These are phyloP conservation scores for Nephila pilipes DNA, from an alignment of 1,140 invertebrate genomes.

Conservation along the genomic window DNA sequence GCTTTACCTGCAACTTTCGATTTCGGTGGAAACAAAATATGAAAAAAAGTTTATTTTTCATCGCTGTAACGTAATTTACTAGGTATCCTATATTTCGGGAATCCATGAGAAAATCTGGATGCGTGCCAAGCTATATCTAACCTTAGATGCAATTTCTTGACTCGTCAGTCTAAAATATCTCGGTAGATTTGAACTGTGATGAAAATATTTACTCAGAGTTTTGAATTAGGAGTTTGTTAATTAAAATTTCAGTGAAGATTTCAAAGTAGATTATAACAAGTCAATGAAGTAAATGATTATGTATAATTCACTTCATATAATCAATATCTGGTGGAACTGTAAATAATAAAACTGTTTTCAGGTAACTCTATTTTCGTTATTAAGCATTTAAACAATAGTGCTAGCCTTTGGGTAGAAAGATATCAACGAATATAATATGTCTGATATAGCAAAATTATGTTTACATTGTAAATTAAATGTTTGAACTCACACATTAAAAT, in stretches of 20 bases:
- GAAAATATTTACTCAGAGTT: neutral
- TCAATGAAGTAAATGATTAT: too few species aligned
- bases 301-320: too few species aligned
- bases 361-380: too few species aligned
- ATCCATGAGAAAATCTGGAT: slow-evolving; percentile 5
- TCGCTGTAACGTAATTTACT: slow-evolving; percentile 7
- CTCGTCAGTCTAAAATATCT: neutral
- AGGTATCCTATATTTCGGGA: slow-evolving; percentile 5
- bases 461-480: too few species aligned
- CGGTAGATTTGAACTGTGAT: neutral
- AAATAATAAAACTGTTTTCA: too few species aligned
- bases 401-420: too few species aligned
- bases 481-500: too few species aligned
- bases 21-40: neutral
- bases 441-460: too few species aligned
- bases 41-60: slow-evolving; percentile 6
- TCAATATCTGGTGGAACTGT: too few species aligned
- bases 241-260: neutral
- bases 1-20: neutral
- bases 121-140: slow-evolving; percentile 11
- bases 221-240: neutral
- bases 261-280: too few species aligned
- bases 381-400: too few species aligned
- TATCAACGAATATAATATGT: too few species aligned
- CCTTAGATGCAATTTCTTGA: slow-evolving; percentile 21